Evolutionary conservation across 2,113 vertebrate species (phyloP).

Genomic region (Caretta caretta): DNA sequence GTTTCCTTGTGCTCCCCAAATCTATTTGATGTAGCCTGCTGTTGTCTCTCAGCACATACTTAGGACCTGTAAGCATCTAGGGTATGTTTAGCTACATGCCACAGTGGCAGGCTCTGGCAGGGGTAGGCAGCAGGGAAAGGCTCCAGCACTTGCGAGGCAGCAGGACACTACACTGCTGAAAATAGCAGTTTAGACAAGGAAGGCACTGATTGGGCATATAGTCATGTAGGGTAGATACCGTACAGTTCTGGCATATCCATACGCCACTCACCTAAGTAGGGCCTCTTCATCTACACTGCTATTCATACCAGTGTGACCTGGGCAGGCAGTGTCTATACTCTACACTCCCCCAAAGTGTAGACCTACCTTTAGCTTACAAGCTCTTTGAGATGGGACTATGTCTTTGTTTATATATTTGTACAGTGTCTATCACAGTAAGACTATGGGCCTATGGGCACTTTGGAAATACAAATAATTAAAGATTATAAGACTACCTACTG

Average conservation of each 20-base stretch:
- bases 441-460: background rate
- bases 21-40: constrained; percentile 10
- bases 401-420: no score
- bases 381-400: no score
- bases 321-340: no score
- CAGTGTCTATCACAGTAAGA: no score
- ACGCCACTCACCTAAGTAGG: background rate
- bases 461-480: background rate
- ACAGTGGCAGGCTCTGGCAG: background rate
- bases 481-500: background rate
- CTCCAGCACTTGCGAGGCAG: background rate
- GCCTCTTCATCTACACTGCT: background rate
- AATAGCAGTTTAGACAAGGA: background rate
- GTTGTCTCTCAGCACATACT: background rate
- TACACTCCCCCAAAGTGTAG: no score
- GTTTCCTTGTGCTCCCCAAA: background rate
- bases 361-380: no score
- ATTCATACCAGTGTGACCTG: background rate
- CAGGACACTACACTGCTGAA: background rate
- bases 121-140: background rate
- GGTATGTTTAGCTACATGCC: background rate
- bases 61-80: background rate
- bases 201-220: background rate
- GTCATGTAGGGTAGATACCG: background rate
- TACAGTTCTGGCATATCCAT: background rate